Evolutionary conservation across 2,888 invertebrate species (phyloP).

Genomic region (Dusona sp.): DNA sequence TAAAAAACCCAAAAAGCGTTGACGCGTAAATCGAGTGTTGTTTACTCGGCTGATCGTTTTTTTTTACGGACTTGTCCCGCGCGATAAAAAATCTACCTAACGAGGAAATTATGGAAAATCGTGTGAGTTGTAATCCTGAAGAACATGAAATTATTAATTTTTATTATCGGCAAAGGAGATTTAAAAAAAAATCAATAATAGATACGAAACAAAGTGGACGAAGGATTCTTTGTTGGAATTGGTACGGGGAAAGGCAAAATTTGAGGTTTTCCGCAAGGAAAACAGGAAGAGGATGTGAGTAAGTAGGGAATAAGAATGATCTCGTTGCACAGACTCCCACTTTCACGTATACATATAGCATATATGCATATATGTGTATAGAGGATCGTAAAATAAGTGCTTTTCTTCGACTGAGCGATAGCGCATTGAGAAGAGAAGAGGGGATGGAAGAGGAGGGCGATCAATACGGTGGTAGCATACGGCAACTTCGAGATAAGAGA

Average conservation of each 20-base stretch:
- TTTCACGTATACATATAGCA: not conserved
- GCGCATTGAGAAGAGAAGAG: slow-evolving; percentile 28
- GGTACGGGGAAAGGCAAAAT: not conserved
- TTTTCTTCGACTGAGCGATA: slow-evolving; percentile 54
- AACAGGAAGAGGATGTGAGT: slow-evolving; percentile 36
- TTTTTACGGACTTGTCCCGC: not conserved
- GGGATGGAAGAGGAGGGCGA: slow-evolving; percentile 45
- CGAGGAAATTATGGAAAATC: slow-evolving; percentile 11
- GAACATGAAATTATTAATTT: not conserved
- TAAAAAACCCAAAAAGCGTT: not conserved
- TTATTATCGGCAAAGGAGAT: not conserved
- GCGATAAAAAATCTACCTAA: not conserved
- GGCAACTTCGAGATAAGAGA: slow-evolving; percentile 69
- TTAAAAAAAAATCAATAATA: not conserved
- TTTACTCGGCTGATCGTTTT: slow-evolving; percentile 1
- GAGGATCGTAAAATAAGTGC: slow-evolving; percentile 51
- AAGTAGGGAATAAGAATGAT: slow-evolving; percentile 21
- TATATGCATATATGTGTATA: slow-evolving; percentile 1
- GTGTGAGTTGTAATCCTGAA: not conserved
- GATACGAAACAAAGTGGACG: not conserved
- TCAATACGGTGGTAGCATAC: slow-evolving; percentile 68
- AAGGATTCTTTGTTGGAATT: not conserved
- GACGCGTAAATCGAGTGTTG: slow-evolving; percentile 10
- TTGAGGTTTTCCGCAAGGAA: slow-evolving; percentile 1
- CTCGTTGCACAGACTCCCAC: slow-evolving; percentile 6